A percentile compares a stretch with the other conserved stretches of the same genome.
phyloP scores from a whole-genome alignment of 2,888 invertebrate genomes.

The Acleris holmiana region DNA sequence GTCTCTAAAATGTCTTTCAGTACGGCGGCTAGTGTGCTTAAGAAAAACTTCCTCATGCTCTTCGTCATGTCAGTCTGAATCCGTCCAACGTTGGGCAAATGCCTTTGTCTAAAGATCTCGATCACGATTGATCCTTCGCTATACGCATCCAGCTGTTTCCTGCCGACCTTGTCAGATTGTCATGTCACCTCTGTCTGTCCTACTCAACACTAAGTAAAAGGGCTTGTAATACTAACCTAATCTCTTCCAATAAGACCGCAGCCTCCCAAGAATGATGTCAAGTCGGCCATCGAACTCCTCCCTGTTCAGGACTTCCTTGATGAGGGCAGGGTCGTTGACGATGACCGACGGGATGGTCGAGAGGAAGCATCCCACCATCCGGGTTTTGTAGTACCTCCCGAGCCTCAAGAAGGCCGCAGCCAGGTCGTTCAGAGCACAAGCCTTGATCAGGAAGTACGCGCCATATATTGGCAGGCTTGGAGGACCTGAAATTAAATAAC shows the following conservation, averaged over 20 bases:
- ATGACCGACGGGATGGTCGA: slow-evolving; percentile 78
- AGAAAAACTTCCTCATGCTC: too few species aligned
- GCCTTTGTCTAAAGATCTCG: too few species aligned
- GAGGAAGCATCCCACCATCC: slow-evolving; percentile 84
- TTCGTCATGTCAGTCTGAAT: too few species aligned
- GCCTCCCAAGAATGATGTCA: slow-evolving; percentile 69
- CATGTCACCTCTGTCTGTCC: too few species aligned
- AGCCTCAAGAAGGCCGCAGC: slow-evolving; percentile 77
- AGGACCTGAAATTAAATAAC: slow-evolving; percentile 76
- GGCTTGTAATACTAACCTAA: slow-evolving; percentile 64
- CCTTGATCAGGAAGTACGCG: slow-evolving; percentile 84
- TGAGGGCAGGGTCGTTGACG: slow-evolving; percentile 78
- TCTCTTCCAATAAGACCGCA: slow-evolving; percentile 82
- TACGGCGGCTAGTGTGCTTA: too few species aligned
- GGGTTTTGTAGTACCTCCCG: slow-evolving; percentile 84
- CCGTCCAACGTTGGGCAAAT: too few species aligned
- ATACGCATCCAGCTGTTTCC: too few species aligned
- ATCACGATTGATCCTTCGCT: too few species aligned
- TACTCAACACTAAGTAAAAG: background rate
- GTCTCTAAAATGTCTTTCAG: too few species aligned
- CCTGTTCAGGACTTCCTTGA: slow-evolving; percentile 84
- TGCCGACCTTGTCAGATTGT: too few species aligned
- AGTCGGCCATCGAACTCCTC: slow-evolving; percentile 86
- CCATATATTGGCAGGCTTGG: slow-evolving; percentile 86
- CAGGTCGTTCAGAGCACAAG: slow-evolving; percentile 78